Conservation (phyloP, 2,797 vertebrate genomes). For the Sparus aurata region DNA sequence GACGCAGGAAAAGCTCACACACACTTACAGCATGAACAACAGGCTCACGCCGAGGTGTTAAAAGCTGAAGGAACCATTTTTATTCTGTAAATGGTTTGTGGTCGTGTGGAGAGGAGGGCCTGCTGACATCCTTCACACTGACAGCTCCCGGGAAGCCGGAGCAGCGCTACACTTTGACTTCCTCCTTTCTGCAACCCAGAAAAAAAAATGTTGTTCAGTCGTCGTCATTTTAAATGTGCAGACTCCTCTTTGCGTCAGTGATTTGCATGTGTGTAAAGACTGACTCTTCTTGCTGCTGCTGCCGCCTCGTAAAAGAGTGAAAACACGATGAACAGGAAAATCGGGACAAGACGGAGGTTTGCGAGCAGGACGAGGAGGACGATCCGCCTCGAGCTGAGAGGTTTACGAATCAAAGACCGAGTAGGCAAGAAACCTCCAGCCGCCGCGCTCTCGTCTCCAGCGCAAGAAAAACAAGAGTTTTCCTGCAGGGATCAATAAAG, state of each 20-base stretch:
- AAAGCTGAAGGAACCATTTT: conserved; percentile 12
- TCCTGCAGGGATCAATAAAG: conserved; percentile 25
- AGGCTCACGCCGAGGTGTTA: neutral
- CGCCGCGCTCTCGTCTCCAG: conserved; percentile 21
- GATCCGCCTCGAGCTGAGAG: conserved; percentile 23
- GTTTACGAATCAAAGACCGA: conserved; percentile 30
- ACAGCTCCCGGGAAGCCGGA: conserved; percentile 1
- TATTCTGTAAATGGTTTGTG: conserved; percentile 23
- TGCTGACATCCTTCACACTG: conserved; percentile 22
- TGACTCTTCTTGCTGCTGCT: neutral
- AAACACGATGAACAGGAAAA: neutral
- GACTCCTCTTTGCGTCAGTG: conserved; percentile 33
- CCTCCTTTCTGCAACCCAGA: neutral
- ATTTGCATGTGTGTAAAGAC: conserved; percentile 19
- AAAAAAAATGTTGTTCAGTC: neutral
- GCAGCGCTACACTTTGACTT: neutral
- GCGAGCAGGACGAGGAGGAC: neutral
- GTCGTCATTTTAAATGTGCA: neutral
- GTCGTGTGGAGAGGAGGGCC: neutral
- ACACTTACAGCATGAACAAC: neutral
- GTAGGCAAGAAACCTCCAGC: conserved; percentile 18
- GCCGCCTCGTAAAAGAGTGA: conserved; percentile 12
- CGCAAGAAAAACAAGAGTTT: conserved; percentile 1
- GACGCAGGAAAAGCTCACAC: neutral
- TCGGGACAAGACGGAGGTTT: conserved; percentile 19